Evolutionary conservation across 2,797 vertebrate species (phyloP).

Genomic region (Aplochiton taeniatus): DNA sequence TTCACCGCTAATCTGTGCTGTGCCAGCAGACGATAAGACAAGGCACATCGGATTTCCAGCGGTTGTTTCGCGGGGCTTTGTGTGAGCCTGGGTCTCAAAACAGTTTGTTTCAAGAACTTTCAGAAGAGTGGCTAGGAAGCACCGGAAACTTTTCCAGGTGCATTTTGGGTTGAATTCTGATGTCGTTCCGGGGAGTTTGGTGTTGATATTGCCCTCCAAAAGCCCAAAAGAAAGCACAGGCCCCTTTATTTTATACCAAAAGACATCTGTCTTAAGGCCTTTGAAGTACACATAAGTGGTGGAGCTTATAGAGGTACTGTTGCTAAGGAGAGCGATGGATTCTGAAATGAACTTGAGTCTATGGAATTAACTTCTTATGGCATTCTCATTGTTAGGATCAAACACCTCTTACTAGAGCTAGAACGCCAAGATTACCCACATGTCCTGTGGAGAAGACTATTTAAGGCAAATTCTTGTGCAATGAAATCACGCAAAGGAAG

Average conservation of each 20-base stretch:
- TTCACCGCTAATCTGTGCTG: constrained; percentile 74
- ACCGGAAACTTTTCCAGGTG: constrained; percentile 58
- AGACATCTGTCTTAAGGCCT: constrained; percentile 65
- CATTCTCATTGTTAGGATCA: constrained; percentile 72
- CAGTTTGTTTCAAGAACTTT: constrained; percentile 67
- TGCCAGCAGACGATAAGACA: constrained; percentile 74
- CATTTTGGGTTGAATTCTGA: constrained; percentile 33
- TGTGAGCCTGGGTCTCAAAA: constrained; percentile 42
- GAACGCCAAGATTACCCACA: constrained; percentile 65
- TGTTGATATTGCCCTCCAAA: constrained; percentile 61
- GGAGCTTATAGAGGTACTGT: constrained; percentile 70
- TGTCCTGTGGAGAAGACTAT: constrained; percentile 28
- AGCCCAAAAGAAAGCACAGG: constrained; percentile 55
- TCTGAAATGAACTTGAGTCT: constrained; percentile 74
- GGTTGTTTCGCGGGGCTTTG: constrained; percentile 51
- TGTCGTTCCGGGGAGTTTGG: constrained; percentile 61
- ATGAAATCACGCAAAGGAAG: constrained; percentile 29
- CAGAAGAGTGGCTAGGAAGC: constrained; percentile 27
- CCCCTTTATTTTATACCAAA: constrained; percentile 69
- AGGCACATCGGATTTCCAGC: constrained; percentile 62
- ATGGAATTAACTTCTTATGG: constrained; percentile 66
- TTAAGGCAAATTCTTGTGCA: constrained; percentile 24
- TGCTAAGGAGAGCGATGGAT: constrained; percentile 66
- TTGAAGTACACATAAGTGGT: constrained; percentile 79
- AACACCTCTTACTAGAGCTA: constrained; percentile 65